Conservation (phyloP, 2,113 vertebrate species). For the Elephas maximus region DNA sequence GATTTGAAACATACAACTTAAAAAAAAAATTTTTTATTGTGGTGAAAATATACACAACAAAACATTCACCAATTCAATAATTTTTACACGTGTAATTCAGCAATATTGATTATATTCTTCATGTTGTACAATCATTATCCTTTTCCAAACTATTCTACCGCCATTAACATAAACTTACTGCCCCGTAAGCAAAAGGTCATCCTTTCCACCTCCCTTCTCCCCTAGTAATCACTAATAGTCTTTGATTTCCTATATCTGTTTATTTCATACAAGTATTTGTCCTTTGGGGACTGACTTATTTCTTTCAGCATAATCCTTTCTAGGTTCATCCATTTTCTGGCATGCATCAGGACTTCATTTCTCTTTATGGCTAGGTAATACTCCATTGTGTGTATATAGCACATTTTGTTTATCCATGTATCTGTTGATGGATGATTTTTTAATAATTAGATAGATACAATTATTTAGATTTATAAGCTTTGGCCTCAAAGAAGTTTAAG, state of each 20-base stretch:
- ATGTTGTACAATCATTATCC: background rate
- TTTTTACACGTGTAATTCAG: background rate
- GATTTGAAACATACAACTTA: background rate
- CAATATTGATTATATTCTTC: background rate
- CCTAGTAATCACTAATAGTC: background rate
- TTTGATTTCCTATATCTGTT: background rate
- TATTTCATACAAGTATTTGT: background rate
- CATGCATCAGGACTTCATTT: background rate
- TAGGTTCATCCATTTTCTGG: background rate
- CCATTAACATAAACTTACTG: background rate
- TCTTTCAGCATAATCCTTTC: background rate
- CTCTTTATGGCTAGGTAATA: background rate
- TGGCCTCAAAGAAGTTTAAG: slow-evolving; percentile 8
- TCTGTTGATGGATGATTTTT: background rate
- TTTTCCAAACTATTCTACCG: background rate
- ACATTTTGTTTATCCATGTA: background rate
- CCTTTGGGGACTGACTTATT: background rate
- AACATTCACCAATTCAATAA: background rate
- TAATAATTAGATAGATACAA: background rate
- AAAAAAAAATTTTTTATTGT: background rate
- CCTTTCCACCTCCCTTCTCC: background rate
- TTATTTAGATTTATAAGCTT: slow-evolving; percentile 45
- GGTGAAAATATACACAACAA: background rate
- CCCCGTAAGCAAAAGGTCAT: background rate
- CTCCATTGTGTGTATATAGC: background rate